A percentile compares a stretch with the other conserved stretches of the same genome.
phyloP scores from a whole-genome alignment of 2,113 vertebrate species.

The Argyrosomus japonicus region DNA sequence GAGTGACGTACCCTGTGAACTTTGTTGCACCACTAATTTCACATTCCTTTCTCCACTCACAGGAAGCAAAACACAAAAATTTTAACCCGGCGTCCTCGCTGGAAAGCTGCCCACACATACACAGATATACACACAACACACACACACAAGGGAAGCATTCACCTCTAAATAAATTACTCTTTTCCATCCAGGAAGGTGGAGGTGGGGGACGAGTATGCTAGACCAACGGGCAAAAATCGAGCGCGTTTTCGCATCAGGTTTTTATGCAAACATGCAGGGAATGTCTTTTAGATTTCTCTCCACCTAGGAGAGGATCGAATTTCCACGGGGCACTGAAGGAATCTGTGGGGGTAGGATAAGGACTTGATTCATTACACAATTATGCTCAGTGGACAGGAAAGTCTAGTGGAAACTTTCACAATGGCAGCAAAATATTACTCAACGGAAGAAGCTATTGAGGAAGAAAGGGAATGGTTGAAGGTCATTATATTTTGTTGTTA shows the following conservation, averaged over 20 bases:
- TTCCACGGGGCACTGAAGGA: not conserved
- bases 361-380: not conserved
- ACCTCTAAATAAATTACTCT: not conserved
- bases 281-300: conserved; percentile 11
- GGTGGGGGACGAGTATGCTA: not conserved
- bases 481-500: too few species aligned
- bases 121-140: too few species aligned
- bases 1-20: too few species aligned
- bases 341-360: not conserved
- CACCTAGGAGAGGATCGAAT: not conserved
- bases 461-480: not conserved
- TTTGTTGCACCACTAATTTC: not conserved
- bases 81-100: not conserved
- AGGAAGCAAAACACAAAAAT: conserved; percentile 3
- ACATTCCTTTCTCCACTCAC: conserved; percentile 39
- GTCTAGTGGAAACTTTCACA: conserved; percentile 20
- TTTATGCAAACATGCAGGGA: conserved; percentile 2
- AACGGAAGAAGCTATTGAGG: not conserved
- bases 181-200: not conserved
- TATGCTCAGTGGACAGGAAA: not conserved
- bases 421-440: not conserved
- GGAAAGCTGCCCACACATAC: not conserved
- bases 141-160: conserved; percentile 14
- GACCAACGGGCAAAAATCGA: not conserved
- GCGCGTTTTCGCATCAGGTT: not conserved